These are phyloP conservation scores for Thyatira batis DNA, from an alignment of 2,888 invertebrate species.

Conservation along the genomic window DNA sequence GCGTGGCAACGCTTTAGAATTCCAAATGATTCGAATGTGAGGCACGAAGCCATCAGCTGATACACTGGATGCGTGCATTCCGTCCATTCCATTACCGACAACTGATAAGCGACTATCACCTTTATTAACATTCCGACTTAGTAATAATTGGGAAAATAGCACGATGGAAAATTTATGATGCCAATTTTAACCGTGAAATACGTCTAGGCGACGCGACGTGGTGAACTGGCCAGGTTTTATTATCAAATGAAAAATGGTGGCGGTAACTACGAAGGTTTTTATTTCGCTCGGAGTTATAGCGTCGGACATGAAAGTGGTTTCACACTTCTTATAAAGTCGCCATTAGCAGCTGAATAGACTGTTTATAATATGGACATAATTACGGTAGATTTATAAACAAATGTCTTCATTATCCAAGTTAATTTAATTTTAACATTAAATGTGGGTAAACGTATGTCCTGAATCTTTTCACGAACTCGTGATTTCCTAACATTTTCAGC, in stretches of 20 bases:
- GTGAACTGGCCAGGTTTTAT: background rate
- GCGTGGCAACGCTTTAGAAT: background rate
- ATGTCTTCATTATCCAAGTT: too few relatives aligned
- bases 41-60: background rate
- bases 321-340: slow-evolving; percentile 6
- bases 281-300: background rate
- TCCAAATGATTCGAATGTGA: background rate
- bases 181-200: slow-evolving; percentile 1
- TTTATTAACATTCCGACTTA: background rate
- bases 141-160: background rate
- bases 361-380: too few relatives aligned
- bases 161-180: background rate
- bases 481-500: too few relatives aligned
- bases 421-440: too few relatives aligned
- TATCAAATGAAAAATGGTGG: background rate
- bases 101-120: background rate
- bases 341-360: too few relatives aligned
- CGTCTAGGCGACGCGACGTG: background rate
- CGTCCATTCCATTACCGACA: background rate
- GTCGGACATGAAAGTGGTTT: background rate
- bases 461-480: too few relatives aligned
- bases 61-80: background rate
- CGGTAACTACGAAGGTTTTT: background rate
- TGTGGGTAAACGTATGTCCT: too few relatives aligned
- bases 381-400: too few relatives aligned